Evolutionary conservation across 1,140 invertebrate species (phyloP), one percentile per base, ranked within the genome.

Genomic region (Parapsyche elsis): DNA sequence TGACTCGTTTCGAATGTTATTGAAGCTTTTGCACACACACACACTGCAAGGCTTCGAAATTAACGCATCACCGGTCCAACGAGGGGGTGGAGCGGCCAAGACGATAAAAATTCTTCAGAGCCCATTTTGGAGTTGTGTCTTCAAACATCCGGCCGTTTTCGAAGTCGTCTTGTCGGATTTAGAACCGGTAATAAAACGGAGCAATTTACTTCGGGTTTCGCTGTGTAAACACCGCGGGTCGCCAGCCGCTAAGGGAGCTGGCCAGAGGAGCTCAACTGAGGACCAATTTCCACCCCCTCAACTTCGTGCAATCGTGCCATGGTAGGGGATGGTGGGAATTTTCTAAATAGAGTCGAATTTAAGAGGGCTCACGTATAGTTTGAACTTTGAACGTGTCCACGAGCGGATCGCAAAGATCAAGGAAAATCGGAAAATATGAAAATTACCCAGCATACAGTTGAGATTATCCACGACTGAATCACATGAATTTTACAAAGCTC

Each of bases 181-280:
- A 79, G 70, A 79, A 79, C 78, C 78, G 78, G 78, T 73, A 73
- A 79, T 79, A 79, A 79, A 79, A 79, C 64, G 67, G 49, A 79
- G 78, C 78, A 79, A 79, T 79, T 79, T 79, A 79, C 78, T 67
- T 73, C 67, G 67, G 49, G 78, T 79, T 79, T 79, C 61, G 78
- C 78, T 79, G 71, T 79, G 78, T 79, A 79, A 79, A 79, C 70
- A 79, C 45, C 30, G 76, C 30, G 19, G 49, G 21, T 44, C 71
- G 24, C 71, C 24, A 14, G 23, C n/a, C 14, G 57, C 21, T 12
- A 21, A 26, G 24, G 21, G 49, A 53, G 21, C 61, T 23, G 71
- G 21, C 4, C 71, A 73, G 71, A n/a, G 9, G 24, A 44, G 71
- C 14, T 9, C 24, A 73, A 73, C 30, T 38, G 30, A 4, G 30